Evolutionary conservation across 2,113 vertebrate genomes (phyloP).

Genomic region (Heteronetta atricapilla): DNA sequence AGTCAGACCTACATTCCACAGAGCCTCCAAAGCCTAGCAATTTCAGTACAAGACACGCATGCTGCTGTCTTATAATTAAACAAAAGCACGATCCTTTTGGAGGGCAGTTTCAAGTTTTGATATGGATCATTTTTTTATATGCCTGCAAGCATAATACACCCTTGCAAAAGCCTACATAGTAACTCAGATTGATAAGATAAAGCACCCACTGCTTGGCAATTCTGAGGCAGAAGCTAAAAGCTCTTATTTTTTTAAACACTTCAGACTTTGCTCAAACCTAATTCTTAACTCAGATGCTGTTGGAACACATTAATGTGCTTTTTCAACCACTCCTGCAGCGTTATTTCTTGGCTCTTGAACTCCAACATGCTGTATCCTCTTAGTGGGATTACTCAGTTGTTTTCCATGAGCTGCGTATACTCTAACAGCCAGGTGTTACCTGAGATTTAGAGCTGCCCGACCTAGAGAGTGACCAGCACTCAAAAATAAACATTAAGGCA

Average conservation of each 20-base stretch:
- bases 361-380: fast-evolving
- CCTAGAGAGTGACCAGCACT: neutral
- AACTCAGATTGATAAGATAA: neutral
- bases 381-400: neutral
- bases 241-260: neutral
- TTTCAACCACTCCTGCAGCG: neutral
- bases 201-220: neutral
- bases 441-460: neutral
- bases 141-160: neutral
- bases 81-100: neutral
- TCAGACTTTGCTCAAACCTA: neutral
- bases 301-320: neutral
- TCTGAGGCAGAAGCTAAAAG: neutral
- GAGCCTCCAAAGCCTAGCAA: neutral
- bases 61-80: neutral
- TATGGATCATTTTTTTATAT: neutral
- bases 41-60: neutral
- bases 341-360: neutral
- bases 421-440: neutral
- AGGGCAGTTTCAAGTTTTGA: neutral
- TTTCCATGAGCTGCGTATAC: neutral
- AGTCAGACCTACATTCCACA: neutral
- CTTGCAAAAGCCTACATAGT: neutral
- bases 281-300: neutral
- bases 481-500: neutral